These are phyloP conservation scores for Epizoanthus rinbou DNA, from an alignment of 92 coral and sea anemone species.

Conservation along the genomic window DNA sequence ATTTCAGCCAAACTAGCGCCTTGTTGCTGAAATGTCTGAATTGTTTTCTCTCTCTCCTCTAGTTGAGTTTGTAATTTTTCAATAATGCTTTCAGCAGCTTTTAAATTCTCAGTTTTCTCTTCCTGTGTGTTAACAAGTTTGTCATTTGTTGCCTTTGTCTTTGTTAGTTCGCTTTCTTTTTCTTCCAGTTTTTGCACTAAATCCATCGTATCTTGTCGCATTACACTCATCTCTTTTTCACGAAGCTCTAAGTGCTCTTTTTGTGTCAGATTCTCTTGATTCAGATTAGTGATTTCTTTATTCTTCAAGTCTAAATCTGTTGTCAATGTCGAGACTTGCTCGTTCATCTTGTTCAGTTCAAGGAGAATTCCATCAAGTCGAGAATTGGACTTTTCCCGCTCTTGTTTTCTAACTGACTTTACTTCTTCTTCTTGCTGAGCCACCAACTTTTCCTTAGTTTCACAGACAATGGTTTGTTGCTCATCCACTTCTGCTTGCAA, in stretches of 20 bases:
- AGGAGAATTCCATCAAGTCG: conserved; percentile 71
- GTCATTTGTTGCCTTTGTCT: conserved; percentile 55
- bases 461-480: conserved; percentile 49
- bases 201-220: conserved; percentile 69
- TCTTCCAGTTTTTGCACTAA: conserved; percentile 61
- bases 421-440: conserved; percentile 59
- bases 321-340: conserved; percentile 45
- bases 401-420: conserved; percentile 60
- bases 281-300: conserved; percentile 54
- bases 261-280: conserved; percentile 55
- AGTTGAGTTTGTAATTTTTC: conserved; percentile 76
- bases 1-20: conserved; percentile 89
- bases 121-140: conserved; percentile 50
- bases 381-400: conserved; percentile 64
- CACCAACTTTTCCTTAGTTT: conserved; percentile 56
- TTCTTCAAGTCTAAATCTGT: conserved; percentile 64
- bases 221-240: conserved; percentile 59
- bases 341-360: conserved; percentile 69
- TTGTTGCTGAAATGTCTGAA: conserved; percentile 81
- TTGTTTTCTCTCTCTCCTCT: conserved; percentile 80
- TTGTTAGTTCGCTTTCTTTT: conserved; percentile 45
- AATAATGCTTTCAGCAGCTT: conserved; percentile 56
- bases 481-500: conserved; percentile 55
- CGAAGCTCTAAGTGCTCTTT: conserved; percentile 57
- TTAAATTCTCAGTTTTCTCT: conserved; percentile 52